These are phyloP conservation scores for Steinernema feltiae DNA, from an alignment of 1,140 invertebrate species.

Conservation along the genomic window DNA sequence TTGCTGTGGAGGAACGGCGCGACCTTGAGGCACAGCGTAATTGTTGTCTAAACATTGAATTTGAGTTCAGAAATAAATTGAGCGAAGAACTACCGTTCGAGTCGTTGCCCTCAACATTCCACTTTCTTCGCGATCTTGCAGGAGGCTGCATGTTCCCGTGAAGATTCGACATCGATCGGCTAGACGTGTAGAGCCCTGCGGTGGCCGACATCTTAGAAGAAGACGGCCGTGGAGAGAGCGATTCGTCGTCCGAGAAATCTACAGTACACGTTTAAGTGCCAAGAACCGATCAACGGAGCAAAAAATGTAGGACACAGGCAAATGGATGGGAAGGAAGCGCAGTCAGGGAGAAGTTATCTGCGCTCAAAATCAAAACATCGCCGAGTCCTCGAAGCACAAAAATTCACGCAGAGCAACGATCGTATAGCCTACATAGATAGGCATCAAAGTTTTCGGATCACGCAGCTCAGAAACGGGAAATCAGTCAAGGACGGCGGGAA, in stretches of 20 bases:
- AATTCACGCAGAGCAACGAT: conserved; percentile 11
- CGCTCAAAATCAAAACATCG: conserved; percentile 3
- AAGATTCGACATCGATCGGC: not conserved
- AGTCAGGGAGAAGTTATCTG: not conserved
- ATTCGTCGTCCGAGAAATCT: conserved; percentile 5
- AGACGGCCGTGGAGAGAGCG: not conserved
- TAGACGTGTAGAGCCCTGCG: not conserved
- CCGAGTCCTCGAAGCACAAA: conserved; percentile 8
- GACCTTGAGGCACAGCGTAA: not conserved
- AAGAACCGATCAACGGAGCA: not conserved
- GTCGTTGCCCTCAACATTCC: not conserved
- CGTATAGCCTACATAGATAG: conserved; percentile 11
- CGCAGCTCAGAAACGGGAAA: conserved; percentile 5
- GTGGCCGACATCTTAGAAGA: conserved; percentile 5
- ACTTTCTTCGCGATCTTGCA: not conserved
- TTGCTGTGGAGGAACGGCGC: conserved; percentile 22
- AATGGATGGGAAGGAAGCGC: not conserved
- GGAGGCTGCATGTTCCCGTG: not conserved
- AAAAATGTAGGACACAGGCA: not conserved
- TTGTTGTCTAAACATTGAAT: not conserved
- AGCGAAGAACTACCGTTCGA: not conserved
- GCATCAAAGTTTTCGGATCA: not conserved
- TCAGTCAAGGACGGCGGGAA: not conserved
- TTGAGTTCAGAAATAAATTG: not conserved
- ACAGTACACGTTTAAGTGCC: not conserved